A percentile compares a stretch with the other conserved stretches of the same genome.
Evolutionary conservation across 2,888 invertebrate species (phyloP).

Genomic region (Hoplodrina blanda): DNA sequence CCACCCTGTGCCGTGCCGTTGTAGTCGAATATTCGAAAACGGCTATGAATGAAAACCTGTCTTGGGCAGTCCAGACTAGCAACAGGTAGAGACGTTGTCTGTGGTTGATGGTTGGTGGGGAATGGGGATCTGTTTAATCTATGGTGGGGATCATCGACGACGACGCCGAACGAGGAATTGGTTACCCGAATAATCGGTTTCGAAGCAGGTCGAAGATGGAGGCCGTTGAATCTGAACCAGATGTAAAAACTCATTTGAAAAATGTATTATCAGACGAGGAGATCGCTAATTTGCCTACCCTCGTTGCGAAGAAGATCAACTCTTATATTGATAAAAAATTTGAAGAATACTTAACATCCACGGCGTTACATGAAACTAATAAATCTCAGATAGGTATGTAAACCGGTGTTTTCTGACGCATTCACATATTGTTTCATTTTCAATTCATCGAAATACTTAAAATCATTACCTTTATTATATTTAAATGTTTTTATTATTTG

Average conservation of each 20-base stretch:
- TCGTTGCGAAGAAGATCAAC: conserved; percentile 91
- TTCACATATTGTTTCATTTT: conserved; percentile 54
- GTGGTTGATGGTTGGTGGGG: no score
- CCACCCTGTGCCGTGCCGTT: no score
- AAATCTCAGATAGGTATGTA: conserved; percentile 91
- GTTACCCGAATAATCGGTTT: no score
- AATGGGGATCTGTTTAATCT: no score
- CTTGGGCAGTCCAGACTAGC: no score
- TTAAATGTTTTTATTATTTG: background rate
- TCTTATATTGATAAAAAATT: conserved; percentile 90
- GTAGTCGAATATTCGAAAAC: no score
- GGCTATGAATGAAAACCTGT: no score
- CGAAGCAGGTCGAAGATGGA: conserved; percentile 78
- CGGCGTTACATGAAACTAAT: conserved; percentile 93
- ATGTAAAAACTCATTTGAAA: conserved; percentile 85
- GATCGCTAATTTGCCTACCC: conserved; percentile 77
- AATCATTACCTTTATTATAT: background rate
- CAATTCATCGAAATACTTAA: background rate
- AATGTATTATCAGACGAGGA: conserved; percentile 86
- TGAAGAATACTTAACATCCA: conserved; percentile 93
- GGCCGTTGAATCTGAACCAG: conserved; percentile 83
- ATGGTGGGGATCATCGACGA: no score
- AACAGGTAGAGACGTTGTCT: no score
- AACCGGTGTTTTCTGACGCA: conserved; percentile 76
- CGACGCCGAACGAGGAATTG: no score